Conservation (phyloP, 2,113 vertebrate species). For the Mungos mungo region DNA sequence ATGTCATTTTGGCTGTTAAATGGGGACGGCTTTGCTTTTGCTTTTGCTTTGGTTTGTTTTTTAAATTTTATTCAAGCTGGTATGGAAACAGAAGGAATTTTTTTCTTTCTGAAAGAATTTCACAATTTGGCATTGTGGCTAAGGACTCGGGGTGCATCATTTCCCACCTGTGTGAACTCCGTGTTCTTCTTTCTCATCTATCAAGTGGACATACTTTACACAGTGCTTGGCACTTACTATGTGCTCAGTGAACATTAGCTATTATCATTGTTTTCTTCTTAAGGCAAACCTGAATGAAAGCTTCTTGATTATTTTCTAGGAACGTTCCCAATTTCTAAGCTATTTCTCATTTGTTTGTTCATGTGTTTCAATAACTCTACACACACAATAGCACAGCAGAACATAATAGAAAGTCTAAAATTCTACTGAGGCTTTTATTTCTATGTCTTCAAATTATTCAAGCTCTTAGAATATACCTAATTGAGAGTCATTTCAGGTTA, state of each 20-base stretch:
- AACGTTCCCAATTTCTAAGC: background rate
- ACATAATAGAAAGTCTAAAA: background rate
- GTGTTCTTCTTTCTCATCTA: background rate
- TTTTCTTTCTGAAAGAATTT: background rate
- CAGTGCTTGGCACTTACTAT: background rate
- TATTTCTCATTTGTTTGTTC: background rate
- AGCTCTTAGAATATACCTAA: background rate
- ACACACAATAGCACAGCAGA: background rate
- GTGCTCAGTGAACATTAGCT: background rate
- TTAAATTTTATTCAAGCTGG: background rate
- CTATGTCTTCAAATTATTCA: background rate
- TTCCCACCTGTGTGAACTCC: background rate
- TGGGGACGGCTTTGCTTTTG: background rate
- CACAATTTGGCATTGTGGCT: background rate
- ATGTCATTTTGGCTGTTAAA: background rate
- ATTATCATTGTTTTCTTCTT: background rate
- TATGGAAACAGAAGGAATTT: background rate
- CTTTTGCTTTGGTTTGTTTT: background rate
- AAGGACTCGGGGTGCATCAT: background rate
- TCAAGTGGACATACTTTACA: background rate
- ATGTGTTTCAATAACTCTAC: background rate
- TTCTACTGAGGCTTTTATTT: background rate
- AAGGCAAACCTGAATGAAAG: background rate
- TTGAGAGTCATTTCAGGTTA: background rate
- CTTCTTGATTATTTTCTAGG: background rate